Percentiles rank a stretch among this genome's conserved stretches.
These are phyloP conservation scores for Bombus superbus DNA, from an alignment of 1,140 invertebrate genomes.

Conservation along the genomic window DNA sequence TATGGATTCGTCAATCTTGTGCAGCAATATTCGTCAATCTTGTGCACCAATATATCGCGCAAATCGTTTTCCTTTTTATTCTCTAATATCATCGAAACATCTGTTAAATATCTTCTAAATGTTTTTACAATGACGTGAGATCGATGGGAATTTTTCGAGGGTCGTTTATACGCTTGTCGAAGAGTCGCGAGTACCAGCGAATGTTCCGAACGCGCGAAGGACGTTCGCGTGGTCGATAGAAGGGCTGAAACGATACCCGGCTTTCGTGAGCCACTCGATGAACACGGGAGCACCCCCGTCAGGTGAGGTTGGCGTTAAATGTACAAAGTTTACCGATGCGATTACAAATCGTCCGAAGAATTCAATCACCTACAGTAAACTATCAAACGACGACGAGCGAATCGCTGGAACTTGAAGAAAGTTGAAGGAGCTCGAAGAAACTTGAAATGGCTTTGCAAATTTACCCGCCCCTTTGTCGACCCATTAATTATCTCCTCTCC, in stretches of 20 bases:
- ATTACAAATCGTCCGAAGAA: constrained; percentile 74
- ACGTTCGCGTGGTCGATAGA: constrained; percentile 13
- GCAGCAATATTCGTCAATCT: background rate
- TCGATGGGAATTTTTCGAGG: background rate
- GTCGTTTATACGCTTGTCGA: background rate
- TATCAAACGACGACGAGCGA: constrained; percentile 68
- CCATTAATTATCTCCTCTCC: constrained; percentile 75
- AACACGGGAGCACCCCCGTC: constrained; percentile 35
- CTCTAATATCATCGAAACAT: background rate
- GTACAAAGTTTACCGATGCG: constrained; percentile 79
- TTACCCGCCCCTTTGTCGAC: constrained; percentile 73
- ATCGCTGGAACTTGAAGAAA: constrained; percentile 68
- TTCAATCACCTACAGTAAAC: constrained; percentile 76
- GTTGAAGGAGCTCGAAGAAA: constrained; percentile 68
- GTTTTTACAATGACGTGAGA: background rate
- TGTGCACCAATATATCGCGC: too few species aligned
- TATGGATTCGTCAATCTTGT: background rate
- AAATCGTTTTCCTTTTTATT: too few species aligned
- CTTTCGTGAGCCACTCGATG: constrained; percentile 56
- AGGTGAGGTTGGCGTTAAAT: constrained; percentile 69
- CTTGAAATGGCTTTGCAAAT: constrained; percentile 82
- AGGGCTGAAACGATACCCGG: constrained; percentile 13
- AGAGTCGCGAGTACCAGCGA: background rate
- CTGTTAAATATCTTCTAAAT: background rate
- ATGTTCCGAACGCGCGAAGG: background rate